Base-by-base conservation (phyloP, 1,140 invertebrate genomes). In the Solenopsis fugax region DNA sequence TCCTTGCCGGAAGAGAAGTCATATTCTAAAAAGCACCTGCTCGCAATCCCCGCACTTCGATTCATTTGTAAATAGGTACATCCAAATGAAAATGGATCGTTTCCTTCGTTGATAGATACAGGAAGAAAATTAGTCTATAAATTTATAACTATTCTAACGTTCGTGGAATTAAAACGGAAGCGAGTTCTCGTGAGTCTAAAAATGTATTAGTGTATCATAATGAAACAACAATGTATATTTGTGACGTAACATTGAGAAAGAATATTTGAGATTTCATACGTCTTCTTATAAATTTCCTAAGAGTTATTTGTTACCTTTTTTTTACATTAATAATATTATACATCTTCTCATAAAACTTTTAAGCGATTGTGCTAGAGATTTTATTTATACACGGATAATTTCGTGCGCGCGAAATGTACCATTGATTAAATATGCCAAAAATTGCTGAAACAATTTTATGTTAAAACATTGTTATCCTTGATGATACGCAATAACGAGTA, bases 1-100 rank as follows among this genome's bases (percentile, higher is more conserved):
- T 90, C 87, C 84, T 62, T 69, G 65, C 72, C 89, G 89, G 86
- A 90, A 88, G 77, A 62, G 73, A 82, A 77, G 72, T 58, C 21
- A 52, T 73, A 89, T 80, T 88, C 87, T 73, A 86, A 86, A 89
- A 88, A 78, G 60, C 9, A 21, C 12, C 6, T 18, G 67, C 69
- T 73, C 52, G 41, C 54, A 24, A 72, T 72, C 65, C 24, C n/a
- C 37, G 45, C 54, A 58, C 24, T 34, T 84, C 45, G 29, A 75
- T 84, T 62, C 56, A 21, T 13, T 84, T 73, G 34, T 73, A 84
- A 84, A 84, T 60, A 75, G 24, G 48, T 37, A 84, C 69, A 75
- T 84, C 54, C 48, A 60, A 45, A 62, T 81, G 16, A 21, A 69
- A 81, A 69, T 73, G 41, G 24, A 84, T 84, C 13, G 80, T 41